Conservation (phyloP, 2,888 invertebrate genomes). For the Zaprionus obscuricornis region DNA sequence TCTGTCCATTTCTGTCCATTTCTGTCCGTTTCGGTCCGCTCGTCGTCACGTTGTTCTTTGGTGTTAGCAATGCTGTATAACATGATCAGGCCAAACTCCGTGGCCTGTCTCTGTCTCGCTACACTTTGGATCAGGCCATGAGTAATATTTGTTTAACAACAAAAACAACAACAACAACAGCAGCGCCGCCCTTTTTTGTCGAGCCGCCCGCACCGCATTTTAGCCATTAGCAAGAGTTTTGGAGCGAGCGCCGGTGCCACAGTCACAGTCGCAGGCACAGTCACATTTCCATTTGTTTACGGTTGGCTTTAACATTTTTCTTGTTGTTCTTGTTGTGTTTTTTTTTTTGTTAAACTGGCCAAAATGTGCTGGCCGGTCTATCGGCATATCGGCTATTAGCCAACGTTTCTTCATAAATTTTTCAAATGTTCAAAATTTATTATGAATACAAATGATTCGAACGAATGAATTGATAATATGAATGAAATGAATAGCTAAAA, state of each 20-base stretch:
- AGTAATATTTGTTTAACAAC: constrained; percentile 72
- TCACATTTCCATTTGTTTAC: constrained; percentile 53
- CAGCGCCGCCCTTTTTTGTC: constrained; percentile 71
- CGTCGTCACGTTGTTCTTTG: constrained; percentile 73
- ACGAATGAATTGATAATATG: too few relatives aligned
- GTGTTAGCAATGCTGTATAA: constrained; percentile 74
- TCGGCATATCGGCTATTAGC: constrained; percentile 34
- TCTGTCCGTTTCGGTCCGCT: constrained; percentile 20
- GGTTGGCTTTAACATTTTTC: constrained; percentile 33
- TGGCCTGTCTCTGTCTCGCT: neutral
- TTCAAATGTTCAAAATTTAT: too few relatives aligned
- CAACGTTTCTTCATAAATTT: constrained; percentile 20
- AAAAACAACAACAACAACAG: constrained; percentile 18
- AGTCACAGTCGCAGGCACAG: too few relatives aligned
- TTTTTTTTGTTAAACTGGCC: constrained; percentile 1
- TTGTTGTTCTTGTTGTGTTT: constrained; percentile 4
- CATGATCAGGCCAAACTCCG: constrained; percentile 37
- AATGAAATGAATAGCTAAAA: too few relatives aligned
- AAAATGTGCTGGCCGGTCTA: constrained; percentile 8
- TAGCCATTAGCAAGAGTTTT: constrained; percentile 45
- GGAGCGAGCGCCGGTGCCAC: constrained; percentile 49
- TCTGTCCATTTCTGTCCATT: constrained; percentile 1
- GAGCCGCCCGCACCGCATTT: constrained; percentile 61
- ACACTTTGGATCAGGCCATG: constrained; percentile 46
- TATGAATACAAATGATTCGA: too few relatives aligned